Evolutionary conservation across 2,888 invertebrate genomes (phyloP), one percentile per base, ranked within the genome.

Genomic region (Herminia tarsipennalis): DNA sequence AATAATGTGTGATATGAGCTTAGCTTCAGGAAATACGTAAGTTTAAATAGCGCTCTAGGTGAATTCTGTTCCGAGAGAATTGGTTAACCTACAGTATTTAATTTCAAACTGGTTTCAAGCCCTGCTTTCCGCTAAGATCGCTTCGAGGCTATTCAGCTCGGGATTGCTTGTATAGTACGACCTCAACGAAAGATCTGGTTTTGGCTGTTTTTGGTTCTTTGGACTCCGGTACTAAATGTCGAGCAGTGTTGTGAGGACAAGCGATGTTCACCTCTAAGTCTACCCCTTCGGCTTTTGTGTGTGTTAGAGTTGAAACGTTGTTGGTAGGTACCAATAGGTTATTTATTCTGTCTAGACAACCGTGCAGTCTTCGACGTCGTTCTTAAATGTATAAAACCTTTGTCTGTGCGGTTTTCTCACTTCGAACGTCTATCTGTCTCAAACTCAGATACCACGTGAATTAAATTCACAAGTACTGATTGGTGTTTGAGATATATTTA

Each of bases 251-350:
- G 82, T 78, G 69, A 75, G 78, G 84, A 84, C 81, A 73, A 75
- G 81, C 80, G 71, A 83, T 86, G 77, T 83, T 81, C 62, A 72
- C 72, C 73, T 73, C 66, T 69, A 70, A 70, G 64, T 58, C 67
- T 72, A 58, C 65, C 64, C 74, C 72, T 75, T 75, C 78, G 70
- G 86, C 88, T 88, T 88, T 88, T 88, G 63, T 83, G 78, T 83
- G 76, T 81, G 50, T 72, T 72, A 73, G 71, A 65, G 72, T 70
- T 70, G 67, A 64, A 66, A 72, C 66, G 59, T 59, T 73, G 74
- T 58, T 73, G 73, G 73, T 63, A 66, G 64, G 61, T 68, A 63
- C 58, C 62, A 60, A 58, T 58, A 67, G 68, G 66, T 70, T 74
- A 69, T 72, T 60, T 66, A 57, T 61, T 68, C 65, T 78, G 70